phyloP scores from a whole-genome alignment of 1,140 invertebrate genomes.

The Micrasema longulum region DNA sequence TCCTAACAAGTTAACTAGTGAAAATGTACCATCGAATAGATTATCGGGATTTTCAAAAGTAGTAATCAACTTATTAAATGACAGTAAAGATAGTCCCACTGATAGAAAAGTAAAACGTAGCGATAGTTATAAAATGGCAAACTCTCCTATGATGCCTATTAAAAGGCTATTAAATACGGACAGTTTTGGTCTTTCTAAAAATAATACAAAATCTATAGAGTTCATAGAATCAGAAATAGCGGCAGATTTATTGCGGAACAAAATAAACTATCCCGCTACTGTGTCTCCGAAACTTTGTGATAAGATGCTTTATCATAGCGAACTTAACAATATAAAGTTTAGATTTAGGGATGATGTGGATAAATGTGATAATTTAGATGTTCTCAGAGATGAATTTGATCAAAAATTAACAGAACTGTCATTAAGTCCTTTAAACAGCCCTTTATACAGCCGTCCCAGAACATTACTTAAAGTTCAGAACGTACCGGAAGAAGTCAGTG shows the following conservation, averaged over 20 bases:
- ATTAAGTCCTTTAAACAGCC: constrained; percentile 63
- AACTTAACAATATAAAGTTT: constrained; percentile 51
- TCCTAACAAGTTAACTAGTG: neutral
- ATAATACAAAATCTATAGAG: constrained; percentile 67
- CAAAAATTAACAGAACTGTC: constrained; percentile 61
- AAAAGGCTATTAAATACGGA: constrained; percentile 65
- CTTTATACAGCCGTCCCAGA: constrained; percentile 55
- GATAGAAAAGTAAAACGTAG: constrained; percentile 78
- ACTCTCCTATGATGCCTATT: constrained; percentile 74
- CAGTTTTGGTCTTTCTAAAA: constrained; percentile 61
- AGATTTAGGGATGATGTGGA: constrained; percentile 48
- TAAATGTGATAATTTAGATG: constrained; percentile 41
- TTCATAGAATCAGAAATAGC: constrained; percentile 71
- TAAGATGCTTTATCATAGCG: constrained; percentile 49
- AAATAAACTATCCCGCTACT: constrained; percentile 77
- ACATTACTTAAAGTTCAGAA: constrained; percentile 54
- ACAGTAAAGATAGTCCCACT: constrained; percentile 56
- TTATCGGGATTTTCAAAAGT: constrained; percentile 47
- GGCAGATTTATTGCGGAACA: constrained; percentile 74
- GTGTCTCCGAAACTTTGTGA: constrained; percentile 66
- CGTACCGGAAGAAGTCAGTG: constrained; percentile 43
- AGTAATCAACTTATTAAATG: constrained; percentile 51
- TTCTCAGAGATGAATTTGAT: constrained; percentile 58
- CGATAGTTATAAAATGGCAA: constrained; percentile 88
- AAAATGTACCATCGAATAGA: constrained; percentile 25